Conservation (phyloP, 2,113 vertebrate genomes). For the Synchiropus splendidus region DNA sequence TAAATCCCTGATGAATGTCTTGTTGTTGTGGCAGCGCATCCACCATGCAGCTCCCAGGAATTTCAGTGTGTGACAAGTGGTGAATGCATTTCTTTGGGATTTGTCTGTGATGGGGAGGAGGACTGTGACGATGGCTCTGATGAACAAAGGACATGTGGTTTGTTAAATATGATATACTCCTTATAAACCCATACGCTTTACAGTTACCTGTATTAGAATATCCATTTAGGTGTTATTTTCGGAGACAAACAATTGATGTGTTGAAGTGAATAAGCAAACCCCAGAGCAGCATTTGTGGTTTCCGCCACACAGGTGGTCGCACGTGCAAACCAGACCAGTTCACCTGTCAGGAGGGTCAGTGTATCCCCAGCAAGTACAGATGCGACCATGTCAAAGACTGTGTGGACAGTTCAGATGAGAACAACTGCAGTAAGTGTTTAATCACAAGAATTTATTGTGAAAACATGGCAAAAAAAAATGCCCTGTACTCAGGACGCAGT, state of each 20-base stretch:
- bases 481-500: too few relatives aligned
- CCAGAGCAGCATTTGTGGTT: background rate
- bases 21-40: slow-evolving; percentile 33
- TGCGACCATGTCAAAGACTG: slow-evolving; percentile 64
- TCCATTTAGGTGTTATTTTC: too few relatives aligned
- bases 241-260: too few relatives aligned
- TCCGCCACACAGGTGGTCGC: slow-evolving; percentile 29
- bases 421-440: slow-evolving; percentile 57
- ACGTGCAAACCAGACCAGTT: slow-evolving; percentile 63
- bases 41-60: slow-evolving; percentile 49
- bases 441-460: too few relatives aligned
- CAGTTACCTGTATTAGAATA: too few relatives aligned
- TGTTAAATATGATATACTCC: too few relatives aligned
- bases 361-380: slow-evolving; percentile 53
- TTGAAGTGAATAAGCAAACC: too few relatives aligned
- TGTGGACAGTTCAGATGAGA: slow-evolving; percentile 63
- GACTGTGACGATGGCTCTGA: slow-evolving; percentile 65
- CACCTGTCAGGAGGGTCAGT: slow-evolving; percentile 63
- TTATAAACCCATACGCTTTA: too few relatives aligned
- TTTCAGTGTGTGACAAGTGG: slow-evolving; percentile 61
- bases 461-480: too few relatives aligned
- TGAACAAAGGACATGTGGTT: slow-evolving; percentile 63
- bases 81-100: slow-evolving; percentile 56
- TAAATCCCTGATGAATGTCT: background rate
- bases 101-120: slow-evolving; percentile 63